These are phyloP conservation scores for Pangasius djambal DNA, from an alignment of 2,797 vertebrate species.

Conservation along the genomic window DNA sequence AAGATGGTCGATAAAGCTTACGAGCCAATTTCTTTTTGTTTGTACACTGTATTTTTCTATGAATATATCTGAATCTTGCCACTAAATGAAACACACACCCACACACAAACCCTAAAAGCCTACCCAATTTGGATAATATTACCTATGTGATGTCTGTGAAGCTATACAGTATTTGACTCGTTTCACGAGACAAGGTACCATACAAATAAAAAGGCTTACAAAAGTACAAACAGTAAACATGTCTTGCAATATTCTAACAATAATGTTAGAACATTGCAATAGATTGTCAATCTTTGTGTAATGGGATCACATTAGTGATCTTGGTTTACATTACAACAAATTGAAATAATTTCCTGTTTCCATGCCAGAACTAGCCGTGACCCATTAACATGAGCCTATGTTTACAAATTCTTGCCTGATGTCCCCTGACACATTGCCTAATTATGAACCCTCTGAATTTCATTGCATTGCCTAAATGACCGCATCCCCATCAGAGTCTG, in stretches of 20 bases:
- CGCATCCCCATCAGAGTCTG: neutral
- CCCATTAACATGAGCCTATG: constrained; percentile 31
- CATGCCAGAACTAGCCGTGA: constrained; percentile 44
- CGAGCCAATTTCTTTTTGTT: neutral
- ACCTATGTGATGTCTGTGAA: neutral
- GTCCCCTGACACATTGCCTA: constrained; percentile 20
- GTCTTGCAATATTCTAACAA: neutral
- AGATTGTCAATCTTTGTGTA: neutral
- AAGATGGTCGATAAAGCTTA: neutral
- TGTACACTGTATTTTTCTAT: neutral
- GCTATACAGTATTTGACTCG: neutral
- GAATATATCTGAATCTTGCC: neutral
- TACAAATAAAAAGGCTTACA: neutral
- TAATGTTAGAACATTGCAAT: neutral
- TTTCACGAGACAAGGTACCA: too few species aligned
- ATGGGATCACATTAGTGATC: neutral
- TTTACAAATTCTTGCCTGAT: constrained; percentile 37
- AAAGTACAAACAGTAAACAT: neutral
- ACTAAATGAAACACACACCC: neutral
- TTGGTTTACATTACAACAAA: constrained; percentile 42
- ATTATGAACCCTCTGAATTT: constrained; percentile 33
- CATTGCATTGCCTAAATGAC: constrained; percentile 29
- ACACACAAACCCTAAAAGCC: neutral
- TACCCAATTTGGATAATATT: neutral
- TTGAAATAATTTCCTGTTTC: constrained; percentile 34